Evolutionary conservation across 2,113 vertebrate species (phyloP).

Genomic region (Sylvia atricapilla): DNA sequence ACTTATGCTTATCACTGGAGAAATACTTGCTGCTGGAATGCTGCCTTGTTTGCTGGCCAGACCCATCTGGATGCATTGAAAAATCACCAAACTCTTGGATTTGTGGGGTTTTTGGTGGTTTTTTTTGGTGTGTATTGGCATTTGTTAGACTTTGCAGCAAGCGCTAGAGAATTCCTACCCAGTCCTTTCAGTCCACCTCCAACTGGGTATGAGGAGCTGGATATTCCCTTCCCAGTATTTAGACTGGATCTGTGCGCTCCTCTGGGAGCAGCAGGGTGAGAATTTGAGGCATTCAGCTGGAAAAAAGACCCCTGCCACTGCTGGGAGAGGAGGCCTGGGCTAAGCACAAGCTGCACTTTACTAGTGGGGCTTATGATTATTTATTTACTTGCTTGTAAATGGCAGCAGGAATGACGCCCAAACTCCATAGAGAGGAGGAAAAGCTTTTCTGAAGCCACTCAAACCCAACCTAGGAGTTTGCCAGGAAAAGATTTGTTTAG

Average conservation of each 20-base stretch:
- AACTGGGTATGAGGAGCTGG: rapidly evolving
- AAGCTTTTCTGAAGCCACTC: background rate
- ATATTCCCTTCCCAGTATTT: background rate
- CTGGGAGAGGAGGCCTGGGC: background rate
- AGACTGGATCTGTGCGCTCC: rapidly evolving
- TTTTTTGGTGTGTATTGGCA: background rate
- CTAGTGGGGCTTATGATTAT: background rate
- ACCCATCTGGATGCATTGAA: background rate
- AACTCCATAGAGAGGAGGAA: background rate
- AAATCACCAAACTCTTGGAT: background rate
- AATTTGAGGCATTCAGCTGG: background rate
- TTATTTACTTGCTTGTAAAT: background rate
- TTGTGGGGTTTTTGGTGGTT: rapidly evolving
- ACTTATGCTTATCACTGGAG: background rate
- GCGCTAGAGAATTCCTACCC: background rate
- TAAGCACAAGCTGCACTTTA: background rate
- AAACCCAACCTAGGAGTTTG: rapidly evolving
- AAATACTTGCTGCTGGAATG: background rate
- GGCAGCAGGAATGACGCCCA: background rate
- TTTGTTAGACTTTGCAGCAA: background rate
- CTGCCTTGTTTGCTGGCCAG: rapidly evolving
- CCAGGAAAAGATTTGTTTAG: background rate
- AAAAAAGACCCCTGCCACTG: rapidly evolving
- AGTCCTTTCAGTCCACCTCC: background rate
- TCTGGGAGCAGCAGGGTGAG: background rate